phyloP scores from a whole-genome alignment of 2,888 invertebrate genomes.

The Cryptus viduatorius region DNA sequence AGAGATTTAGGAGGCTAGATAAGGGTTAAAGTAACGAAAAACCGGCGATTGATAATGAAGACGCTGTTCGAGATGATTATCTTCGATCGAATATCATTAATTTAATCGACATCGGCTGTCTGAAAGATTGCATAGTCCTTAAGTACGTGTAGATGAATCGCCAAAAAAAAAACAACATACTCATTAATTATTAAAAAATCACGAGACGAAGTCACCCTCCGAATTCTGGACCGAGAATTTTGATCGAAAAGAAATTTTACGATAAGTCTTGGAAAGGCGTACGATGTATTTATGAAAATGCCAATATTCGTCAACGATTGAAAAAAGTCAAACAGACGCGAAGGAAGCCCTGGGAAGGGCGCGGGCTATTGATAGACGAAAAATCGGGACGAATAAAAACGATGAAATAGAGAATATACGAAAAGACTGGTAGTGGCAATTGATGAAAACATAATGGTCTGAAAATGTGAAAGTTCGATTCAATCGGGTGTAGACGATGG shows the following conservation, averaged over 20 bases:
- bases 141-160: constrained; percentile 55
- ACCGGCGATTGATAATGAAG: constrained; percentile 30
- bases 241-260: constrained; percentile 19
- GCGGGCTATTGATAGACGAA: background rate
- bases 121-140: constrained; percentile 57
- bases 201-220: background rate
- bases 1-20: constrained; percentile 11
- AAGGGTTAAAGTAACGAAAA: constrained; percentile 29
- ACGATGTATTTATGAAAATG: background rate
- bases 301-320: background rate
- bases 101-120: constrained; percentile 51
- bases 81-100: constrained; percentile 65
- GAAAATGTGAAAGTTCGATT: constrained; percentile 45
- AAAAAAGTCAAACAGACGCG: background rate
- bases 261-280: background rate
- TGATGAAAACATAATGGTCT: constrained; percentile 54
- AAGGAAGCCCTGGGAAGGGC: background rate
- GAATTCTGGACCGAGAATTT: constrained; percentile 17
- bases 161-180: constrained; percentile 55
- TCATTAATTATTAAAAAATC: constrained; percentile 50
- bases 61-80: constrained; percentile 18
- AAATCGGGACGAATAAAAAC: constrained; percentile 8
- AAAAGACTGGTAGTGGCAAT: constrained; percentile 68
- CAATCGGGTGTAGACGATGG: constrained; percentile 34
- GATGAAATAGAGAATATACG: constrained; percentile 52